Evolutionary conservation across 2,113 vertebrate species (phyloP).

Genomic region (Cichladusa arquata): DNA sequence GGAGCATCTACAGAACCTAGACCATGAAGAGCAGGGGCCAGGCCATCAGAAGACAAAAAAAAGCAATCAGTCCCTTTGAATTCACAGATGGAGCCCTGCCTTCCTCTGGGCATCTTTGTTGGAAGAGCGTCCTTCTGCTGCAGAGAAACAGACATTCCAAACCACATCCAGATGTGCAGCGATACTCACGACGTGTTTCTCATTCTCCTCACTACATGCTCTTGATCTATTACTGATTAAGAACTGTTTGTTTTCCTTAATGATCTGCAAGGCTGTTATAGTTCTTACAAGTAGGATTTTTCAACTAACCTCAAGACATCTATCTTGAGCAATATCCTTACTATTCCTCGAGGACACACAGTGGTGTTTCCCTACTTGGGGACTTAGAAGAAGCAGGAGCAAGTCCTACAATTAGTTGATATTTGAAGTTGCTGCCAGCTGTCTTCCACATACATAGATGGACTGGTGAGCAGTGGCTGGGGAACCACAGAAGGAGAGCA

Average conservation of each 20-base stretch:
- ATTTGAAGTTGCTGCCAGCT: background rate
- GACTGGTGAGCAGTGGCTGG: background rate
- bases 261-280: background rate
- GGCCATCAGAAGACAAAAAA: background rate
- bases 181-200: conserved; percentile 40
- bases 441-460: background rate
- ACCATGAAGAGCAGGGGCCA: conserved; percentile 18
- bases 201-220: conserved; percentile 33
- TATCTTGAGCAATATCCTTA: background rate
- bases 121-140: background rate
- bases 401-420: background rate
- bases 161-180: conserved; percentile 69
- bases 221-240: conserved; percentile 54
- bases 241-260: conserved; percentile 4
- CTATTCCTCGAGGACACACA: background rate
- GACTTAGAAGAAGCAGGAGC: background rate
- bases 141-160: background rate
- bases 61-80: conserved; percentile 33
- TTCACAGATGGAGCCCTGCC: conserved; percentile 38
- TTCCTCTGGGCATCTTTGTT: conserved; percentile 50
- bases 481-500: background rate
- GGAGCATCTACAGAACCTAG: background rate
- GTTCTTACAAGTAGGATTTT: background rate
- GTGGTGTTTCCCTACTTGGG: background rate
- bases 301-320: background rate